phyloP scores from a whole-genome alignment of 2,113 vertebrate genomes.

The Nansenia antarctica region DNA sequence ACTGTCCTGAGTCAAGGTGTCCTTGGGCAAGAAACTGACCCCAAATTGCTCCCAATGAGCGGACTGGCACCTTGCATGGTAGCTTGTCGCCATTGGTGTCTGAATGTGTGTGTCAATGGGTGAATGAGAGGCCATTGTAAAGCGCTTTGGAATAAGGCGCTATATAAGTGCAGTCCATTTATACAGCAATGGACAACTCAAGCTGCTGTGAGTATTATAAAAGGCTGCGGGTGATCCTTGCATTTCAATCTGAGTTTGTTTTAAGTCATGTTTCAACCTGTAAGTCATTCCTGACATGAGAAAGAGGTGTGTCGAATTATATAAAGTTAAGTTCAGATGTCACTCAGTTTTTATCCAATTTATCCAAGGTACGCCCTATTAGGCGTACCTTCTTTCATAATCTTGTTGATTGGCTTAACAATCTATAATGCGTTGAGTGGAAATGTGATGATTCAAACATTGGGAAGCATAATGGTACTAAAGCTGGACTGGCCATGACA shows the following conservation, averaged over 20 bases:
- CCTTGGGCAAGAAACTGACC: no score
- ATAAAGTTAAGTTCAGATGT: not conserved
- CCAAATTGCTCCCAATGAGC: no score
- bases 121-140: no score
- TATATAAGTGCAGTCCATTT: no score
- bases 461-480: not conserved
- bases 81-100: no score
- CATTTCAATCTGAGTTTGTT: not conserved
- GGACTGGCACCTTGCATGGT: no score
- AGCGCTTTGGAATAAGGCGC: no score
- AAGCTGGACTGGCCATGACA: not conserved
- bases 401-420: conserved; percentile 20
- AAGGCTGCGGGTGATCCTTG: not conserved
- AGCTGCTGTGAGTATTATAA: not conserved
- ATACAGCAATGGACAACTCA: not conserved
- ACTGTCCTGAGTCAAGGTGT: no score
- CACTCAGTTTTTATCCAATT: not conserved
- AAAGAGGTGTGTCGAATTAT: not conserved
- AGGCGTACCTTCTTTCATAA: not conserved
- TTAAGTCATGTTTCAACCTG: not conserved
- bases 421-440: not conserved
- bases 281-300: not conserved
- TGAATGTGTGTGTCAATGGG: no score
- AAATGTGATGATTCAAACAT: not conserved
- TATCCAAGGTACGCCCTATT: not conserved